Percentiles rank a stretch among this genome's conserved stretches.
Conservation (phyloP, 2,113 vertebrate genomes). For the Zosterops borbonicus region DNA sequence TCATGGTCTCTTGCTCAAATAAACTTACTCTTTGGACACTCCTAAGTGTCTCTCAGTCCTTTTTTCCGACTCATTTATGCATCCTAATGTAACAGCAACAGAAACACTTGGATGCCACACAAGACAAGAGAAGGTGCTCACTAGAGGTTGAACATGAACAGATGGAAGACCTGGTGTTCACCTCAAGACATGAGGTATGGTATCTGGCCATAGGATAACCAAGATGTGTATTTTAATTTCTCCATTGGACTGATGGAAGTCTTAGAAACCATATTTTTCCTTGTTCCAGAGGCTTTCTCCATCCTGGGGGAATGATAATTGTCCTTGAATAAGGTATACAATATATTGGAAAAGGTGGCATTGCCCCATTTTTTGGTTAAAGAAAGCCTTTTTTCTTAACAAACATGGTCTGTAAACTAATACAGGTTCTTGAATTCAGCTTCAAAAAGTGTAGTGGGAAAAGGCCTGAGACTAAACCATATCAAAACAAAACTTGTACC, state of each 20-base stretch:
- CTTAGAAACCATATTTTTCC: not conserved
- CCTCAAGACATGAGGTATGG: accelerated
- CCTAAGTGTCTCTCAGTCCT: not conserved
- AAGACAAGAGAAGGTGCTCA: not conserved
- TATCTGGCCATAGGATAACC: not conserved
- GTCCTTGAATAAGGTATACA: not conserved
- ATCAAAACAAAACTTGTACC: not conserved
- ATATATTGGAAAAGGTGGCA: not conserved
- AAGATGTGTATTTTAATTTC: not conserved
- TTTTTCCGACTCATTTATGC: not conserved
- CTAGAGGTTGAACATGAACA: not conserved
- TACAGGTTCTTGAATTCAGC: not conserved
- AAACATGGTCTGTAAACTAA: not conserved
- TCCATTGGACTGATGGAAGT: not conserved
- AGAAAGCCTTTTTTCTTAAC: not conserved
- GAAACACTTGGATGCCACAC: not conserved
- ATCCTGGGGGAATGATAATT: not conserved
- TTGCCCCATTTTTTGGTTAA: not conserved
- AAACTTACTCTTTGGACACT: not conserved
- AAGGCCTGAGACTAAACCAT: not conserved
- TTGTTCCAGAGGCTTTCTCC: not conserved
- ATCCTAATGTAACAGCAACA: not conserved
- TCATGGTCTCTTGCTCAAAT: not conserved
- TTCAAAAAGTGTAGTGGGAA: not conserved
- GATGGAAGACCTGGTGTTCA: not conserved